A percentile compares a stretch with the other conserved stretches of the same genome.
phyloP scores from a whole-genome alignment of 2,888 invertebrate species.

The Ecdyonurus torrentis region DNA sequence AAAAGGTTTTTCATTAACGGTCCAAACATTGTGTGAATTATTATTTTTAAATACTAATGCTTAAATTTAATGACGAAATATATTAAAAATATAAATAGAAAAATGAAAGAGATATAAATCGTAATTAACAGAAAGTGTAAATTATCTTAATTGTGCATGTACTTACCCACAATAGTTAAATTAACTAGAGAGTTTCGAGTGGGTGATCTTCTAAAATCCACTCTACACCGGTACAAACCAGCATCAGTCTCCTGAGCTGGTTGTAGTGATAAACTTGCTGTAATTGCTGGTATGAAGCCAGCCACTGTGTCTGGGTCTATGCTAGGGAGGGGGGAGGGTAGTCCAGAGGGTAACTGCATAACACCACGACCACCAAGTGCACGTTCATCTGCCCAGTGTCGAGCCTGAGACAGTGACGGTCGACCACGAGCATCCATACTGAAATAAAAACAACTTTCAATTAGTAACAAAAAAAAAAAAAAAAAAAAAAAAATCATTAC shows the following conservation, averaged over 20 bases:
- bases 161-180: neutral
- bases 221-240: neutral
- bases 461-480: no score
- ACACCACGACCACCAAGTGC: neutral
- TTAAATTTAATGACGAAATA: no score
- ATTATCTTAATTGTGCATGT: no score
- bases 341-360: neutral
- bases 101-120: no score
- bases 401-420: neutral
- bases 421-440: neutral
- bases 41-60: no score
- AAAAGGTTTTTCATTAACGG: no score
- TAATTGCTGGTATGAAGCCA: neutral
- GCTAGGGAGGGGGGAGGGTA: neutral
- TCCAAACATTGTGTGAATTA: no score
- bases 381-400: neutral
- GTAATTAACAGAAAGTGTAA: no score
- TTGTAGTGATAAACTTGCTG: neutral
- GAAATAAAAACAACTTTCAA: no score
- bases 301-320: neutral
- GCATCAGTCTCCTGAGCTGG: neutral
- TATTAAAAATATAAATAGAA: no score
- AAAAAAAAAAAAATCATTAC: no score
- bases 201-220: neutral
- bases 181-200: neutral